Evolutionary conservation across 2,797 vertebrate species (phyloP).

Genomic region (Numenius phaeopus): DNA sequence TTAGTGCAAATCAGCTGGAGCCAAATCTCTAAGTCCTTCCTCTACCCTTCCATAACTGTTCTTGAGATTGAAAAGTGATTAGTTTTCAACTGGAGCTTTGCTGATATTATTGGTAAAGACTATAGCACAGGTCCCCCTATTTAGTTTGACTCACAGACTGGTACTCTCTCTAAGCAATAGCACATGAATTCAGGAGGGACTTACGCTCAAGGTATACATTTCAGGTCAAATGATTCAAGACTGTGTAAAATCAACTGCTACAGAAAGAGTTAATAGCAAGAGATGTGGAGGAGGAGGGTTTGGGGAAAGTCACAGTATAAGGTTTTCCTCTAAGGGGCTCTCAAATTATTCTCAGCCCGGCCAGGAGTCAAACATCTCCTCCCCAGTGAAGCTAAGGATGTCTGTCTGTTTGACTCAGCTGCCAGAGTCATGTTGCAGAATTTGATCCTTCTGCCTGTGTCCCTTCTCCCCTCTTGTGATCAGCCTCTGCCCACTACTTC

Average conservation of each 20-base stretch:
- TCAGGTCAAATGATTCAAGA: not conserved
- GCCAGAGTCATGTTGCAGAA: conserved; percentile 52
- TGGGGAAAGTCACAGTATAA: conserved; percentile 32
- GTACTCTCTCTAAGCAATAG: not conserved
- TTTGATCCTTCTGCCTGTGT: conserved; percentile 26
- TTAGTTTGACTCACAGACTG: not conserved
- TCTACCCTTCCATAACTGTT: not conserved
- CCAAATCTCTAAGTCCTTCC: not conserved
- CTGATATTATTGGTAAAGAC: not conserved
- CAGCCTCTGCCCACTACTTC: not conserved
- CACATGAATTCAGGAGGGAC: not conserved
- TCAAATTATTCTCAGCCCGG: conserved; percentile 28
- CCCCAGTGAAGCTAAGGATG: not conserved
- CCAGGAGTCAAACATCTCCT: conserved; percentile 28
- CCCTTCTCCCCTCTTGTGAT: not conserved
- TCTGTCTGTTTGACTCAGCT: conserved; percentile 46
- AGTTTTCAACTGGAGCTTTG: not conserved
- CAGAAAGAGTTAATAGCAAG: conserved; percentile 42
- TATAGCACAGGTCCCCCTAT: not conserved
- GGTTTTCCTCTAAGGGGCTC: conserved; percentile 49
- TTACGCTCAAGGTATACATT: not conserved
- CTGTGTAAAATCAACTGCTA: not conserved
- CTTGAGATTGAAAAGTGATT: not conserved
- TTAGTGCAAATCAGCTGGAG: not conserved
- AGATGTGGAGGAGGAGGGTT: not conserved